Percentiles rank a stretch among this genome's conserved stretches.
These are phyloP conservation scores for Sitta europaea DNA, from an alignment of 2,113 vertebrate species.

Conservation along the genomic window DNA sequence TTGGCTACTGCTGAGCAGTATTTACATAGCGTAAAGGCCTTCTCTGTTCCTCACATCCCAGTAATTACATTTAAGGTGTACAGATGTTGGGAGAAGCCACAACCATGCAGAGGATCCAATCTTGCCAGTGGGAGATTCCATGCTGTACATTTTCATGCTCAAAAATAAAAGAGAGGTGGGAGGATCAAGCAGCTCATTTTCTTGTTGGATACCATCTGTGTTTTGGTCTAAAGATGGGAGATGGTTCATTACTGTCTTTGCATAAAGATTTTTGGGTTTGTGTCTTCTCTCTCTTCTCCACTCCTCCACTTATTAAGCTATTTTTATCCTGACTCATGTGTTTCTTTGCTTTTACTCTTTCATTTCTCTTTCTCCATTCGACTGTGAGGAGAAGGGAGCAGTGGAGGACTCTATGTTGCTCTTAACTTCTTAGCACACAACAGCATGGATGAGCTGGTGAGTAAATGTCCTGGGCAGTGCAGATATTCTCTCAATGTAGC, in stretches of 20 bases:
- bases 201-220: background rate
- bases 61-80: background rate
- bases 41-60: background rate
- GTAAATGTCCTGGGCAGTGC: background rate
- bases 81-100: rapidly evolving
- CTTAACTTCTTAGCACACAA: background rate
- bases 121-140: background rate
- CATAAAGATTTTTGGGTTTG: background rate
- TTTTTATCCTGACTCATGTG: background rate
- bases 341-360: background rate
- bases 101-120: rapidly evolving
- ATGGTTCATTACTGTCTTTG: background rate
- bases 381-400: rapidly evolving
- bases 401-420: background rate
- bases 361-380: background rate
- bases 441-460: background rate
- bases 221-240: background rate
- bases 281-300: background rate
- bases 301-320: background rate
- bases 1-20: background rate
- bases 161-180: background rate
- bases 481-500: background rate
- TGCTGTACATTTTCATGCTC: background rate
- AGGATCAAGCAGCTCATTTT: background rate
- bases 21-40: background rate